Evolutionary conservation across 2,797 vertebrate genomes (phyloP).

Genomic region (Halcyon smyrnensis): DNA sequence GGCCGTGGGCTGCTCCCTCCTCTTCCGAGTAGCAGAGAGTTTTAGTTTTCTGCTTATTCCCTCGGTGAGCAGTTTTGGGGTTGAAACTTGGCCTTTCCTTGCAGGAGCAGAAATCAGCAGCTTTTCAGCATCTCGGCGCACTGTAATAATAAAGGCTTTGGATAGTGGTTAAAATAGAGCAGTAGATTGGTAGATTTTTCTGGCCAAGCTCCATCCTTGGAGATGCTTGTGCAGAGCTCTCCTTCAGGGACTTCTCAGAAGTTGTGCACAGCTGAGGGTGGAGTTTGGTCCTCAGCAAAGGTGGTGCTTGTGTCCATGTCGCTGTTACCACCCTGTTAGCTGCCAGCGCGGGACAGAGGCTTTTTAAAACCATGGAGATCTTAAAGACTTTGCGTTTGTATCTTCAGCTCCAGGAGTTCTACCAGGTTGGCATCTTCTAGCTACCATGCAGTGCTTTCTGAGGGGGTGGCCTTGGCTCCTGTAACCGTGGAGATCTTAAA

Average conservation of each 20-base stretch:
- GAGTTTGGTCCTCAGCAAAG: neutral
- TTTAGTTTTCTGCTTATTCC: neutral
- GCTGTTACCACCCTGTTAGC: neutral
- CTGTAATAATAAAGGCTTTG: neutral
- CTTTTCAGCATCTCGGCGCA: neutral
- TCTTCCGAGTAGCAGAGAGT: neutral
- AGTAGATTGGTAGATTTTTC: neutral
- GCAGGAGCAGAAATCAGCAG: neutral
- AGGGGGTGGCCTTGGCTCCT: too few species aligned
- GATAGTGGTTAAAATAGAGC: neutral
- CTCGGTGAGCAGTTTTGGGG: neutral
- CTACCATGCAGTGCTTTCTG: too few species aligned
- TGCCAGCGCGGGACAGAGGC: neutral
- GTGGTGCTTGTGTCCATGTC: fast-evolving
- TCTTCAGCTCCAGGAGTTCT: too few species aligned
- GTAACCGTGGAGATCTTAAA: too few species aligned
- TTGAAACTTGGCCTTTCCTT: neutral
- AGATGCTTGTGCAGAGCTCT: neutral
- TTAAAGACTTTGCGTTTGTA: neutral
- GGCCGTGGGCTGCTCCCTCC: neutral
- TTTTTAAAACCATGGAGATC: neutral
- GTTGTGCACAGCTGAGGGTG: fast-evolving
- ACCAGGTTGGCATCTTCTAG: too few species aligned
- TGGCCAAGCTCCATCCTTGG: neutral
- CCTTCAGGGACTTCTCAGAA: fast-evolving